Conservation (phyloP, 2,888 invertebrate genomes). For the Eutolmus rufibarbis region DNA sequence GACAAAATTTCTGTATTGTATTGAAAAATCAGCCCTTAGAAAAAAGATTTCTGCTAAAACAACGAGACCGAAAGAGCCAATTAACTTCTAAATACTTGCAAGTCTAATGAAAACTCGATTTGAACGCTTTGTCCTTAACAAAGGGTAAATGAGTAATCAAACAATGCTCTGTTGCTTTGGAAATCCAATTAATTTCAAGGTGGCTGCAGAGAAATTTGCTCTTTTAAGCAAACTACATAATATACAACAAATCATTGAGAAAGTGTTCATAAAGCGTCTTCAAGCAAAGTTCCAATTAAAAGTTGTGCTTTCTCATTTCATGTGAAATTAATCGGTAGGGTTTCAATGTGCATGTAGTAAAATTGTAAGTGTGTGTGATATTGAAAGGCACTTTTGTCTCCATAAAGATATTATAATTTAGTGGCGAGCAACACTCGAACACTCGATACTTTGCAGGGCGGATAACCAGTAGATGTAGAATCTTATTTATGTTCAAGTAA, state of each 20-base stretch:
- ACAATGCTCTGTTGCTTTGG: not conserved
- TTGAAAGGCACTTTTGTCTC: not conserved
- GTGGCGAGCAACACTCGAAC: not conserved
- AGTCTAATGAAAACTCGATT: not conserved
- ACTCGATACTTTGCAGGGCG: not conserved
- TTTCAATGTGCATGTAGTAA: not conserved
- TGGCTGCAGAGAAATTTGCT: not conserved
- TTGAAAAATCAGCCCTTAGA: no score
- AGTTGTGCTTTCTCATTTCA: not conserved
- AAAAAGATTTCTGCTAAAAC: not conserved
- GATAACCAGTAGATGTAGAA: not conserved
- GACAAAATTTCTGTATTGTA: no score
- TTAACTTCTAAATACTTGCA: not conserved
- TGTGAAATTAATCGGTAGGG: not conserved
- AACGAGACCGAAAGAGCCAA: not conserved
- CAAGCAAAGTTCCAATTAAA: not conserved
- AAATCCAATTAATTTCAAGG: not conserved
- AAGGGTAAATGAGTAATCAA: not conserved
- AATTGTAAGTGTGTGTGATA: not conserved
- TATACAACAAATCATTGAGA: not conserved
- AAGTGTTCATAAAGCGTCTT: not conserved
- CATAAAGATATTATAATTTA: not conserved
- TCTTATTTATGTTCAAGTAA: not conserved
- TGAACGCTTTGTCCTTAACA: not conserved
- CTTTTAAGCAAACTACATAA: not conserved